Percentiles rank a stretch among this genome's conserved stretches.
Conservation (phyloP, 2,888 invertebrate genomes). For the Tipula helvola region DNA sequence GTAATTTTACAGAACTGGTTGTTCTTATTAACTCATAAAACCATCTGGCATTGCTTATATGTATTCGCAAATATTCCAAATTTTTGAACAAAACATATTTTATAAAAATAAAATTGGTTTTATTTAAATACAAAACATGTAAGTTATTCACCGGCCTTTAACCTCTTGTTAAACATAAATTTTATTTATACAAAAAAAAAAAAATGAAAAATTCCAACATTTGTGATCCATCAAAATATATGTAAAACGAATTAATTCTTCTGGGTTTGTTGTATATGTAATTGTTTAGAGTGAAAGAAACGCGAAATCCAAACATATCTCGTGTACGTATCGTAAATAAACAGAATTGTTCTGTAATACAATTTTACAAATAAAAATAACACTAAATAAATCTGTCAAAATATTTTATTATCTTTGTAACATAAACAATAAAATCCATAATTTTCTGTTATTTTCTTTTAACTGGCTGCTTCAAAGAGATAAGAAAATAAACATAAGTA, state of each 20-base stretch:
- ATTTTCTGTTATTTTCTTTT: not conserved
- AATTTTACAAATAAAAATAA: not conserved
- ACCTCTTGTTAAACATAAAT: not conserved
- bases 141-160: not conserved
- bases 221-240: not conserved
- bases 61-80: too few relatives aligned
- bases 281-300: not conserved
- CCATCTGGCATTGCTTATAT: too few relatives aligned
- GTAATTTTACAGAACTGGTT: too few relatives aligned
- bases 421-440: not conserved
- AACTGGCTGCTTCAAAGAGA: not conserved
- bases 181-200: not conserved
- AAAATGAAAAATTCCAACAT: not conserved
- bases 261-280: not conserved
- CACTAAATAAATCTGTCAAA: slow-evolving; percentile 4
- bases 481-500: not conserved
- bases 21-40: too few relatives aligned
- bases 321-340: not conserved
- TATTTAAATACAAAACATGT: too few relatives aligned
- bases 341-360: not conserved
- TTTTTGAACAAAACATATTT: too few relatives aligned
- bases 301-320: not conserved
- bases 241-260: not conserved
- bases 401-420: not conserved
- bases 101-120: too few relatives aligned